A percentile compares a stretch with the other conserved stretches of the same genome.
Evolutionary conservation across 2,797 vertebrate genomes (phyloP).

Genomic region (Microctenopoma steveboyesi): DNA sequence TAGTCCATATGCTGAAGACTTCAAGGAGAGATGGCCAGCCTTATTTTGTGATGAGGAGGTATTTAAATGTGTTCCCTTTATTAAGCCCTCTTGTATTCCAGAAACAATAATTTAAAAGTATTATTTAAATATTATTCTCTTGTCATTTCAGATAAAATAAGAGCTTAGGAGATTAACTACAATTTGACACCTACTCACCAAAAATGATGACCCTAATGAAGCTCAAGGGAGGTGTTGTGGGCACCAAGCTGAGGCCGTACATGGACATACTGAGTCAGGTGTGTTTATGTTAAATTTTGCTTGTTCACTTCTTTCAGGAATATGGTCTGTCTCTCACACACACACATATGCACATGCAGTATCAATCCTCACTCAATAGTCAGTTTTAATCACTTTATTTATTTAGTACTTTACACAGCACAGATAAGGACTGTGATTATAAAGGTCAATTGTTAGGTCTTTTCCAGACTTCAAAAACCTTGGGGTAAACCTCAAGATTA

Average conservation of each 20-base stretch:
- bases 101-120: too few relatives aligned
- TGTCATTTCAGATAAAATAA: slow-evolving; percentile 1
- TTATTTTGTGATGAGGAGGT: slow-evolving; percentile 54
- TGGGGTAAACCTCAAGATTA: too few relatives aligned
- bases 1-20: slow-evolving; percentile 21
- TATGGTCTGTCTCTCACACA: too few relatives aligned
- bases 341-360: too few relatives aligned
- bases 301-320: too few relatives aligned
- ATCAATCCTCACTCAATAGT: too few relatives aligned
- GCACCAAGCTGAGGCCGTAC: background rate
- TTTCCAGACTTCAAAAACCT: too few relatives aligned
- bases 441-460: too few relatives aligned
- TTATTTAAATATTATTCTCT: background rate
- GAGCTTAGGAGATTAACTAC: background rate
- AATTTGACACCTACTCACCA: background rate
- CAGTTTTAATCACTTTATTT: too few relatives aligned
- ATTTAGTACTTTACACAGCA: too few relatives aligned
- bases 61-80: background rate
- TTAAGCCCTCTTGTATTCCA: background rate
- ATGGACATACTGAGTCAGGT: background rate
- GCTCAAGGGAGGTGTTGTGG: background rate
- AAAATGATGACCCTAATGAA: background rate
- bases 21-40: slow-evolving; percentile 28
- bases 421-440: too few relatives aligned
- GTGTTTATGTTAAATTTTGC: background rate